phyloP scores from a whole-genome alignment of 92 coral and sea anemone species.

The Meandrina meandrites region DNA sequence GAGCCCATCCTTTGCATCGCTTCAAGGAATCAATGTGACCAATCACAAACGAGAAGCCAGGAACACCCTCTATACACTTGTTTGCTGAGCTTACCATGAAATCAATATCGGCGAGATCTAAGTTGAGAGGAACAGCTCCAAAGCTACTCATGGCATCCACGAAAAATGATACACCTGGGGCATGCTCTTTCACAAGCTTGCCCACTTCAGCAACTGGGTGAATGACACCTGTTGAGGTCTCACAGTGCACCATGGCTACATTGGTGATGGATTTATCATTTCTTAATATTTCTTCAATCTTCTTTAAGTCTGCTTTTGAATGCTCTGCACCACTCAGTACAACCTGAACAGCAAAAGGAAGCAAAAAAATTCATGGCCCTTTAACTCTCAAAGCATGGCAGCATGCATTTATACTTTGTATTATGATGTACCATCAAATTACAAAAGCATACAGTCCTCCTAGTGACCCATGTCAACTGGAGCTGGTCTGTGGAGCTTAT shows the following conservation, averaged over 20 bases:
- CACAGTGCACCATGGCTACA: constrained; percentile 97
- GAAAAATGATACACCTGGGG: constrained; percentile 87
- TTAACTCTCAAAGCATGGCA: background rate
- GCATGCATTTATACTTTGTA: background rate
- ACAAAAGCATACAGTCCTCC: too few species aligned
- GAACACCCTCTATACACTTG: constrained; percentile 98
- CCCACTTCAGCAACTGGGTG: constrained; percentile 92
- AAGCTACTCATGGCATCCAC: constrained; percentile 99
- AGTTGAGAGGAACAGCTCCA: constrained; percentile 94
- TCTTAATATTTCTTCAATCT: constrained; percentile 72
- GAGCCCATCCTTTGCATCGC: constrained; percentile 85
- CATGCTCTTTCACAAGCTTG: constrained; percentile 75
- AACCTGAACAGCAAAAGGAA: constrained; percentile 51
- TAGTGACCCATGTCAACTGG: too few species aligned
- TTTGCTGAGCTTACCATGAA: constrained; percentile 98
- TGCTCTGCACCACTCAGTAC: constrained; percentile 78
- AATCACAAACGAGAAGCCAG: constrained; percentile 92
- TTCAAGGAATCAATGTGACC: constrained; percentile 77
- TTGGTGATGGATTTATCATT: constrained; percentile 76
- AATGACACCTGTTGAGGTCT: constrained; percentile 93
- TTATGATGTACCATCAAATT: too few species aligned
- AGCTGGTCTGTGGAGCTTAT: too few species aligned
- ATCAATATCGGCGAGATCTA: constrained; percentile 74
- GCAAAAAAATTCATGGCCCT: background rate
- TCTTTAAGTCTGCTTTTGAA: constrained; percentile 69